Evolutionary conservation across 2,888 invertebrate genomes (phyloP).

Genomic region (Patella pellucida): DNA sequence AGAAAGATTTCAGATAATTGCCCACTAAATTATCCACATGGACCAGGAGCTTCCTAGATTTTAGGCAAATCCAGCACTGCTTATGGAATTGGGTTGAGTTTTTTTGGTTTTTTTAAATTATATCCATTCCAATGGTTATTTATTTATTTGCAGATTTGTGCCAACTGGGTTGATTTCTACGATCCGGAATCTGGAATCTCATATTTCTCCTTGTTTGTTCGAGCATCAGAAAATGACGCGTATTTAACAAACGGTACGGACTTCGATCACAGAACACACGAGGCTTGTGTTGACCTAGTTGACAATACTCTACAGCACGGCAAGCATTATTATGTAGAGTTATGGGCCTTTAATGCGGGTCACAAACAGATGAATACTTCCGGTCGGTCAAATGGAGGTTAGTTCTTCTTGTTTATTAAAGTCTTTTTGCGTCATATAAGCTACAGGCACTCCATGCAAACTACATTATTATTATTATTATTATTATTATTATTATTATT

Average conservation of each 20-base stretch:
- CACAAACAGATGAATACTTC: conserved; percentile 46
- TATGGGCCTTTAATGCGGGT: conserved; percentile 50
- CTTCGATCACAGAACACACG: conserved; percentile 18
- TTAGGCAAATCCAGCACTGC: too few species aligned
- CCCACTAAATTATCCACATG: too few species aligned
- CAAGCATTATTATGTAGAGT: conserved; percentile 38
- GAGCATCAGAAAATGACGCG: neutral
- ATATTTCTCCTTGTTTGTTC: neutral
- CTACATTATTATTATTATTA: too few species aligned
- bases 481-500: too few species aligned
- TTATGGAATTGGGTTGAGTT: too few species aligned
- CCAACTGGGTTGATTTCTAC: conserved; percentile 32
- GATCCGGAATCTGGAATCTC: conserved; percentile 32
- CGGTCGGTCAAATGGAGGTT: conserved; percentile 43
- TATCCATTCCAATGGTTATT: too few species aligned
- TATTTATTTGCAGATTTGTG: conserved; percentile 21
- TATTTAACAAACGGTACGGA: neutral
- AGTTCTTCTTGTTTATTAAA: neutral
- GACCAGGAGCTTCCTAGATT: too few species aligned
- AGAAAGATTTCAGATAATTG: too few species aligned
- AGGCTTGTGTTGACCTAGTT: conserved; percentile 37
- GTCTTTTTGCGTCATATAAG: too few species aligned
- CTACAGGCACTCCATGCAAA: too few species aligned
- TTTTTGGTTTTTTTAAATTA: too few species aligned
- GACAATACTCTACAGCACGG: conserved; percentile 38